Evolutionary conservation across 2,797 vertebrate species (phyloP).

Genomic region (Falco peregrinus): DNA sequence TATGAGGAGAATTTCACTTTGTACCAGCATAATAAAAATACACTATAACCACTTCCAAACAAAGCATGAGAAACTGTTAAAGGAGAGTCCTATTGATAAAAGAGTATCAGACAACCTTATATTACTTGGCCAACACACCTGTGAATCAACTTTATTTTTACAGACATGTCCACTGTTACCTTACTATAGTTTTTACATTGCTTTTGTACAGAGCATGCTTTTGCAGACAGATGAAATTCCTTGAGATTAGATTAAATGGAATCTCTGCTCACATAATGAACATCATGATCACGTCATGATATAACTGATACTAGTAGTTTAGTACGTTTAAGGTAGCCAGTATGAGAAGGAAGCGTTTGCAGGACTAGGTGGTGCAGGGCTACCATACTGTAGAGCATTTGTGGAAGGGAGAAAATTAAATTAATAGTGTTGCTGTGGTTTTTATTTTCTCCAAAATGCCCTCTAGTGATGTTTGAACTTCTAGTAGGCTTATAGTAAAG

Average conservation of each 20-base stretch:
- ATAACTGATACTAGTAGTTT: background rate
- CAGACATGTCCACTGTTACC: background rate
- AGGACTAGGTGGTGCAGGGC: background rate
- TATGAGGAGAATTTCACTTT: background rate
- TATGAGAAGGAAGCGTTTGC: background rate
- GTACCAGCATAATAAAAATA: background rate
- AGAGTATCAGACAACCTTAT: background rate
- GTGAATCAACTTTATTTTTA: background rate
- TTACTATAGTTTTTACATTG: background rate
- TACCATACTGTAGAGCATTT: background rate
- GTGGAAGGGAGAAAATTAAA: background rate
- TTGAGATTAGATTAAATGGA: background rate
- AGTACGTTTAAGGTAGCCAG: background rate
- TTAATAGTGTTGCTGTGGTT: background rate
- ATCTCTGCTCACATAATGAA: background rate
- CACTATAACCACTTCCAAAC: background rate
- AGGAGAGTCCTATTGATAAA: background rate
- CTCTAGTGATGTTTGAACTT: constrained; percentile 3
- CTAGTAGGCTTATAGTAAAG: background rate
- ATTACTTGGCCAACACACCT: background rate
- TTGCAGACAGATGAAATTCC: background rate
- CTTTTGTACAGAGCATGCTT: background rate
- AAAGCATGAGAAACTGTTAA: background rate
- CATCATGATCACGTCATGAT: background rate
- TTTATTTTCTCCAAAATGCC: background rate